phyloP scores from a whole-genome alignment of 2,797 vertebrate genomes.

The Silurus lanzhouensis region DNA sequence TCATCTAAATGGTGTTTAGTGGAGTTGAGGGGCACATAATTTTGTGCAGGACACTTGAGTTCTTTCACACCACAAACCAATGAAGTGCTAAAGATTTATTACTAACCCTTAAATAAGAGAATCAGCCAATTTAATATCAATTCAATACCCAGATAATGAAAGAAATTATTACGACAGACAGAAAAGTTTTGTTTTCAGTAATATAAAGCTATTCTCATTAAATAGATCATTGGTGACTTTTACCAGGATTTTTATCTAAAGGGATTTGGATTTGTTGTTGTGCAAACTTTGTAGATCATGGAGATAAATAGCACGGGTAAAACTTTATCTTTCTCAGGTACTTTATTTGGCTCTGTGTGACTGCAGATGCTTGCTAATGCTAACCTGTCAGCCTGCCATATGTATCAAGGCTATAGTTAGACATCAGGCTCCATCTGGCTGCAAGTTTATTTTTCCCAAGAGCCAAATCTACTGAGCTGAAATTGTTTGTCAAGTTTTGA shows the following conservation, averaged over 20 bases:
- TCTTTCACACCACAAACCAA: neutral
- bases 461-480: neutral
- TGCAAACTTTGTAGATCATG: neutral
- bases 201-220: neutral
- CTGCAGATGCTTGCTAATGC: constrained; percentile 17
- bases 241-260: neutral
- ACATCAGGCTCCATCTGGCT: constrained; percentile 32
- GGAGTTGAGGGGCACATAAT: neutral
- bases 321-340: neutral
- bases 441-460: neutral
- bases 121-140: neutral
- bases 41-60: neutral
- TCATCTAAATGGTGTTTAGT: neutral
- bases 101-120: neutral
- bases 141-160: neutral
- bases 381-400: constrained; percentile 12
- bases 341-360: neutral
- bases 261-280: neutral
- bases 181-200: neutral
- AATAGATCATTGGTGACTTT: neutral
- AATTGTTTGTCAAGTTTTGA: constrained; percentile 24
- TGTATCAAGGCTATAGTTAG: constrained; percentile 33
- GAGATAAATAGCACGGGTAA: neutral
- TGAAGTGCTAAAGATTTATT: neutral
- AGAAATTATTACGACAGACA: neutral